These are phyloP conservation scores for Parotocinclus haroldoi DNA, from an alignment of 2,797 vertebrate genomes.

Conservation along the genomic window DNA sequence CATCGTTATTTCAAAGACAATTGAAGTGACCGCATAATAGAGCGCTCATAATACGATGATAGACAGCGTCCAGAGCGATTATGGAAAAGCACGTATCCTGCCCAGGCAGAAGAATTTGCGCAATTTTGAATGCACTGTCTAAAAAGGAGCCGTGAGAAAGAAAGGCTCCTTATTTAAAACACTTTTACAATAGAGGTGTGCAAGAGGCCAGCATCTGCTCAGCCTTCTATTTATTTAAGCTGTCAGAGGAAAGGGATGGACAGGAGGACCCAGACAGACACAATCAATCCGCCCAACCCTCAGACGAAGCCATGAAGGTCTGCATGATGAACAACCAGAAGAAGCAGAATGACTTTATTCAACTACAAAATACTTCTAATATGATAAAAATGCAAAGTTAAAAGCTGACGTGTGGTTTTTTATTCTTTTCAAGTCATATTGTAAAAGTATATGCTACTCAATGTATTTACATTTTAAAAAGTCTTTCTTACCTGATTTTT, in stretches of 20 bases:
- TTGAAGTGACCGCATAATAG: conserved; percentile 48
- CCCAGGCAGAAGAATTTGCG: conserved; percentile 32
- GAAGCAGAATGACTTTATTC: no score
- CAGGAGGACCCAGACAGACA: background rate
- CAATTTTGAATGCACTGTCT: conserved; percentile 35
- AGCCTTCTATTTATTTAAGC: conserved; percentile 18
- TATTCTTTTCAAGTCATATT: no score
- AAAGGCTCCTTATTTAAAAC: conserved; percentile 31
- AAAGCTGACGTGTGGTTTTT: no score
- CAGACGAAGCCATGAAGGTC: no score
- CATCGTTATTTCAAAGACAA: conserved; percentile 51
- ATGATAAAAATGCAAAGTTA: no score
- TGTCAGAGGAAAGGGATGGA: conserved; percentile 30
- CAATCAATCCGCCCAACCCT: no score
- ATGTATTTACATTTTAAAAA: no score
- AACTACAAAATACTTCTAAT: no score
- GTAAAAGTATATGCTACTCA: no score
- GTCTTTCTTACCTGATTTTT: no score
- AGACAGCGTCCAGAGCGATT: conserved; percentile 45
- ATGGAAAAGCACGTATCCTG: conserved; percentile 20
- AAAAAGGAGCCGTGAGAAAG: conserved; percentile 14
- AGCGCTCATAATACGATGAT: conserved; percentile 46
- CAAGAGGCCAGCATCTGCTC: conserved; percentile 23
- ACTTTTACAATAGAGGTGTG: conserved; percentile 32
- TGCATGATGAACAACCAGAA: no score